A percentile compares a stretch with the other conserved stretches of the same genome.
Conservation (phyloP, 2,113 vertebrate species). For the Atractosteus spatula region DNA sequence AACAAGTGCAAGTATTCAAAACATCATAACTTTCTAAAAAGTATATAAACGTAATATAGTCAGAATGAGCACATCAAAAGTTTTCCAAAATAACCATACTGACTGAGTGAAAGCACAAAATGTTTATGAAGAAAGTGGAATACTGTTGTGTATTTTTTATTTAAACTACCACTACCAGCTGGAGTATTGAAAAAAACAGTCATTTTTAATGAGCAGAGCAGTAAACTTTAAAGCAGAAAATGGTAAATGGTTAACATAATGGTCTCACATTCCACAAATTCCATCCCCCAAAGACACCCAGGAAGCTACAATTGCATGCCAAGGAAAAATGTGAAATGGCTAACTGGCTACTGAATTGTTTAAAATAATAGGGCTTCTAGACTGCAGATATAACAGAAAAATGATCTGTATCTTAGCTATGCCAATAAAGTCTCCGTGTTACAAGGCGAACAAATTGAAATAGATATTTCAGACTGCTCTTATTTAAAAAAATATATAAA, state of each 20-base stretch:
- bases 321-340: conserved; percentile 14
- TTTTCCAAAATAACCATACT: too few relatives aligned
- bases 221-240: conserved; percentile 42
- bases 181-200: conserved; percentile 22
- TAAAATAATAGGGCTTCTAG: conserved; percentile 42
- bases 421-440: not conserved
- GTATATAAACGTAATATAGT: too few relatives aligned
- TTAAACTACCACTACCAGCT: too few relatives aligned
- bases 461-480: too few relatives aligned
- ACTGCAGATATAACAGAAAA: conserved; percentile 27
- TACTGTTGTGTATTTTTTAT: too few relatives aligned
- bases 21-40: too few relatives aligned
- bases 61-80: too few relatives aligned
- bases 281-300: conserved; percentile 23
- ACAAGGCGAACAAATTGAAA: too few relatives aligned
- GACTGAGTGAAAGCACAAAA: too few relatives aligned
- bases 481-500: too few relatives aligned
- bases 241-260: conserved; percentile 36
- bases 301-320: conserved; percentile 15
- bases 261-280: conserved; percentile 38
- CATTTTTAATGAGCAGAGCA: conserved; percentile 53
- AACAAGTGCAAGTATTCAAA: too few relatives aligned
- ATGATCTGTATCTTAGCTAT: conserved; percentile 13
- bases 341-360: conserved; percentile 37
- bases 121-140: too few relatives aligned